Evolutionary conservation across 2,797 vertebrate genomes (phyloP).

Genomic region (Glossophaga mutica): DNA sequence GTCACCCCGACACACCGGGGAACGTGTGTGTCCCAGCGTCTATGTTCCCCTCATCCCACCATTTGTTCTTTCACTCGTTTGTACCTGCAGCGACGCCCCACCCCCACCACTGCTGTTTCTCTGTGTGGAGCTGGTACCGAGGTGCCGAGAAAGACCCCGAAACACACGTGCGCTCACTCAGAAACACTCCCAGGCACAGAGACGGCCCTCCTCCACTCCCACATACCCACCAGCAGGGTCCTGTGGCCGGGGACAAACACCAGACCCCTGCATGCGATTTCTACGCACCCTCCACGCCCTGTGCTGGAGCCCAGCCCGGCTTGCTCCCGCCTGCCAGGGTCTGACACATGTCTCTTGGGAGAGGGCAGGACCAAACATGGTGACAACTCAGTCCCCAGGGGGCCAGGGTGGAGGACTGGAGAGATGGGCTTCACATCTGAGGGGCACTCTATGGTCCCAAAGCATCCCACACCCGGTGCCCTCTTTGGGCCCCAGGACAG

Average conservation of each 20-base stretch:
- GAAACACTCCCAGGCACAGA: not conserved
- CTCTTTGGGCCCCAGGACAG: not conserved
- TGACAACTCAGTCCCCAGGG: not conserved
- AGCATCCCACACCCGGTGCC: not conserved
- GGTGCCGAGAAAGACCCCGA: not conserved
- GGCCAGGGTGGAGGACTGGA: not conserved
- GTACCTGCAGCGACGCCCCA: not conserved
- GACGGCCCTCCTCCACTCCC: not conserved
- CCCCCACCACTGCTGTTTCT: not conserved
- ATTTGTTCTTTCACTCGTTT: not conserved
- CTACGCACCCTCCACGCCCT: not conserved
- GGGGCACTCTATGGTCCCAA: not conserved
- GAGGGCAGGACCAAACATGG: not conserved
- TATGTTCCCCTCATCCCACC: too few relatives aligned
- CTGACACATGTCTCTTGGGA: not conserved
- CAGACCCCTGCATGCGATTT: not conserved
- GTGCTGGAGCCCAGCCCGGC: not conserved
- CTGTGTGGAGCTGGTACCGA: not conserved
- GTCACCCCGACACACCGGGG: not conserved
- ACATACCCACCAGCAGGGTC: not conserved
- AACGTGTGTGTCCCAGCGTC: not conserved
- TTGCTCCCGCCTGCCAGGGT: not conserved
- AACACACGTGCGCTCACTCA: not conserved
- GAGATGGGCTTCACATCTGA: not conserved
- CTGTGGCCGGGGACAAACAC: not conserved